Evolutionary conservation across 2,888 invertebrate species (phyloP), one percentile per base, ranked within the genome.

Genomic region (Tethea ocularis): DNA sequence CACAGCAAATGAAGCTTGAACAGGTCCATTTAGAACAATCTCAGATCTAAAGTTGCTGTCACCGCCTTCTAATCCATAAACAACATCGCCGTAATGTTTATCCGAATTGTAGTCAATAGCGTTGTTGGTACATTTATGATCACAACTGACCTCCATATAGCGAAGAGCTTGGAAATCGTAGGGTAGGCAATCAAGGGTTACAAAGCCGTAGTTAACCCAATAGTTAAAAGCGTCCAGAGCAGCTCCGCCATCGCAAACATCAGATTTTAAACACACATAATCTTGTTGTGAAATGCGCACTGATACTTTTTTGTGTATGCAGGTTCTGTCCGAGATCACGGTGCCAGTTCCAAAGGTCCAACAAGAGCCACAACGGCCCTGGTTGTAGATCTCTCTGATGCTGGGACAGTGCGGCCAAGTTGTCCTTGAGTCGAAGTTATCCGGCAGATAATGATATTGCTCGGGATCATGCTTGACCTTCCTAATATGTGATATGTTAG

Each of bases 321-420:
- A 97, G 24, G 95, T 93, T 57, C 97, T 91, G 86, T 97, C 97
- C 1, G 96, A 96, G 95, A 97, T 97, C 0, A 96, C 96, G 83
- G 96, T 96, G 0, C 95, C 96, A 13, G 97, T 96, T 23, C 96
- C 96, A 82, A 97, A 96, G 0, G 97, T 97, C 97, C 97, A 97
- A 85, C 97, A 97, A 6, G 96, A 97, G 22, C 97, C 97, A 81
- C 97, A 97, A 15, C 95, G 94, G 5, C 96, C 96, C 59, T 97
- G 96, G 84, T 97, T 96, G 61, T 96, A 89, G 61, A 97, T 94
- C 86, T 96, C 95, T 22, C 86, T 83, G 63, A 97, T 94, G 0
- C 96, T 95, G 0, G 96, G 95, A 77, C 97, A 97, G 66, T 96
- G 75, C 0, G 96, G 94, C 97, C 97, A 98, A 54, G 95, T 87